Evolutionary conservation across 2,888 invertebrate genomes (phyloP), one percentile per base, ranked within the genome.

Genomic region (Drosophila affinis): DNA sequence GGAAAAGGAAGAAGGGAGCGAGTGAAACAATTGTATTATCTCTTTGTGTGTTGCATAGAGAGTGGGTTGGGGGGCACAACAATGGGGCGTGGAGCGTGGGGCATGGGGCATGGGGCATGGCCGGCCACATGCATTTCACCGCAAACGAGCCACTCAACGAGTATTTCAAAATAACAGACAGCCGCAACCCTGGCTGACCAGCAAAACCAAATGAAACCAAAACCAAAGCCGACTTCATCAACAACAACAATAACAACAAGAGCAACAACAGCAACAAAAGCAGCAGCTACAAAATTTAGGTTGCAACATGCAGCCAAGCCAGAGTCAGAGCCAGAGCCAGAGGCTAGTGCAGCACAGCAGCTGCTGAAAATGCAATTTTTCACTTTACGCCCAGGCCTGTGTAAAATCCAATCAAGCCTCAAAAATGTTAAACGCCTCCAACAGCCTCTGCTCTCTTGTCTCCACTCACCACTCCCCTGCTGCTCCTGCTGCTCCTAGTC

Each of bases 371-470:
- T 85, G 85, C 85, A 88, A 87, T 86, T 88, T 84, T 87, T 84
- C 83, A 84, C 67, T 58, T 72, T 73, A 52, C 74, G 68, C 74
- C 76, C 69, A 70, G 73, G 75, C 65, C 78, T 74, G 73, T 72
- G 79, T 72, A 80, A 87, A 86, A 86, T 89, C 89, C 82, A 87
- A 87, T 87, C 86, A 89, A 89, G 89, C 87, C 86, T 85, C 88
- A 87, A 89, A 87, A 87, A 89, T 89, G 75, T 85, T 87, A 85
- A 81, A 78, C 82, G 89, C 80, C 85, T 84, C 69, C 81, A 70
- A 61, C 58, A 52, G 61, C 45, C 57, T 34, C 47, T 6, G 24
- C 34, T 14, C 27, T 27, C 7, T 18, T n/a, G 52, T 24, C 39
- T 14, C 18, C 57, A 3, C 32, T 3, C 32, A 0, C 10, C 12